A percentile compares a stretch with the other conserved stretches of the same genome.
Conservation (phyloP, 2,113 vertebrate genomes). For the Xenopus tropicalis region UCB_Xtro_10.0 CM004450.2:65187501-65188000, state of each 20-base stretch:
- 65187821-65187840: neutral
- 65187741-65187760: constrained; percentile 86
- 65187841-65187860: no score
- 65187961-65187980: no score
- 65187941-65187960: no score
- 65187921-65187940: no score
- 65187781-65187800: constrained; percentile 82
- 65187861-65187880: no score
- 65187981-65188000: no score
- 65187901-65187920: no score
- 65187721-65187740: constrained; percentile 88
- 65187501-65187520: constrained; percentile 24
- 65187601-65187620: constrained; percentile 57
- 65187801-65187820: constrained; percentile 83
- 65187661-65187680: constrained; percentile 48
- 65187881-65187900: no score
- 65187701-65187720: constrained; percentile 94
- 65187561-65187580: constrained; percentile 48
- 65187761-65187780: constrained; percentile 85
- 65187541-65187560: constrained; percentile 42
- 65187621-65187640: constrained; percentile 54
- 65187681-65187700: constrained; percentile 72
- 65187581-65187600: constrained; percentile 49
- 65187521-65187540: constrained; percentile 33
- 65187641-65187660: constrained; percentile 45